phyloP scores from a whole-genome alignment of 2,888 invertebrate genomes.

The Creontiades dilutus region DNA sequence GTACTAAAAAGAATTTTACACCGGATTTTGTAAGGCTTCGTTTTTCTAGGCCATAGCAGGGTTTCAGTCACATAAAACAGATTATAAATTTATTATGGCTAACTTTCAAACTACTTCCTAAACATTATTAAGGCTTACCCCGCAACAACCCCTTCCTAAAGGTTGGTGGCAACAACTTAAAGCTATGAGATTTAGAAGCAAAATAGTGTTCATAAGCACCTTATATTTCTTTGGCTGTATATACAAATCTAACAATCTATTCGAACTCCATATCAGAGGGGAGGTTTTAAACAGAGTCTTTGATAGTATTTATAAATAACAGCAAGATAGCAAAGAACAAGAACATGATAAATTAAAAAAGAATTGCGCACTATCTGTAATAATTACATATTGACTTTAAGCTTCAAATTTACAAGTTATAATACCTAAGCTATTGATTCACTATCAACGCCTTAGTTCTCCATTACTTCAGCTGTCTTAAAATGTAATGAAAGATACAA shows the following conservation, averaged over 20 bases:
- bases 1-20: conserved; percentile 33
- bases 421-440: conserved; percentile 49
- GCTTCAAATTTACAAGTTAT: conserved; percentile 49
- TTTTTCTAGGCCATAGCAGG: conserved; percentile 69
- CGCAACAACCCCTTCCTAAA: conserved; percentile 56
- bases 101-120: conserved; percentile 67
- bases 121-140: conserved; percentile 66
- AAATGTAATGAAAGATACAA: conserved; percentile 65
- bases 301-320: conserved; percentile 1
- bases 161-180: conserved; percentile 73
- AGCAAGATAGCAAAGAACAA: conserved; percentile 31
- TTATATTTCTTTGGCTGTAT: conserved; percentile 74
- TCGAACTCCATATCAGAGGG: conserved; percentile 71
- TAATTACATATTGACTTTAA: conserved; percentile 48
- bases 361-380: conserved; percentile 11
- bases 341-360: conserved; percentile 12
- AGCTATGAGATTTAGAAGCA: conserved; percentile 74
- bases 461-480: conserved; percentile 64
- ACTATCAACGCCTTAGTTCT: conserved; percentile 14
- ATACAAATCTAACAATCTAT: conserved; percentile 71
- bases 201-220: conserved; percentile 74
- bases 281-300: conserved; percentile 72
- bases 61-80: conserved; percentile 68
- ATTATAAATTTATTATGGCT: conserved; percentile 68
- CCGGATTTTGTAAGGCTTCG: conserved; percentile 60